Evolutionary conservation across 2,888 invertebrate genomes (phyloP), one percentile per base, ranked within the genome.

Genomic region (Drosophila mulleri): DNA sequence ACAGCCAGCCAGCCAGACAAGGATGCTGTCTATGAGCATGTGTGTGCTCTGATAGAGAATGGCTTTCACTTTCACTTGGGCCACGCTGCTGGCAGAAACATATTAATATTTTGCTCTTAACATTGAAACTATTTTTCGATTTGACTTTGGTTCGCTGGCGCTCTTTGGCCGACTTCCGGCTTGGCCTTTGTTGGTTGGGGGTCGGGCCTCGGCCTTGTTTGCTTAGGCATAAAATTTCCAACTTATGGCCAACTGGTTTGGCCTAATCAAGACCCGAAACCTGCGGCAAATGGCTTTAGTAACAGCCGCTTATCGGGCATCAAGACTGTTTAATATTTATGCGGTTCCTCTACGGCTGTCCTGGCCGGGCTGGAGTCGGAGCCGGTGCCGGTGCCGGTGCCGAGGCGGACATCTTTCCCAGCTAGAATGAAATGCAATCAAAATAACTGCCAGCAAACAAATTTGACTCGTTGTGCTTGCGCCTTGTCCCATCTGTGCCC

Each of bases 81-180:
- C 37, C 32, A 11, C 11, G 11, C 32, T 32, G 32, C 32, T 32
- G 32, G 32, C 32, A 35, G 26, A 64, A 65, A 60, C 74, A 79
- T 84, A 76, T 87, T 83, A 82, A 87, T 83, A 83, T 72, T 83
- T 74, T 32, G 56, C 42, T 70, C 59, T 52, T 61, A 72, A 75
- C 56, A 75, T 82, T 84, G 82, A 82, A 83, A 83, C 87, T 87
- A 83, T 82, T 82, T 87, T 79, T 75, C 88, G 82, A 82, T 83
- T 82, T 78, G 58, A 69, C 63, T 75, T 69, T 71, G 86, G 66
- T 67, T 70, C 68, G 73, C 71, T 76, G 68, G 64, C 53, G 65
- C 45, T 37, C 50, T 50, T 14, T 35, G 32, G 12, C 32, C 9
- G n/a, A n/a, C 52, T 78, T 73, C 64, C 67, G 57, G 67, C 3